Percentiles rank a stretch among this genome's conserved stretches.
Evolutionary conservation across 2,797 vertebrate genomes (phyloP).

Genomic region (Holocentrus rufus): DNA sequence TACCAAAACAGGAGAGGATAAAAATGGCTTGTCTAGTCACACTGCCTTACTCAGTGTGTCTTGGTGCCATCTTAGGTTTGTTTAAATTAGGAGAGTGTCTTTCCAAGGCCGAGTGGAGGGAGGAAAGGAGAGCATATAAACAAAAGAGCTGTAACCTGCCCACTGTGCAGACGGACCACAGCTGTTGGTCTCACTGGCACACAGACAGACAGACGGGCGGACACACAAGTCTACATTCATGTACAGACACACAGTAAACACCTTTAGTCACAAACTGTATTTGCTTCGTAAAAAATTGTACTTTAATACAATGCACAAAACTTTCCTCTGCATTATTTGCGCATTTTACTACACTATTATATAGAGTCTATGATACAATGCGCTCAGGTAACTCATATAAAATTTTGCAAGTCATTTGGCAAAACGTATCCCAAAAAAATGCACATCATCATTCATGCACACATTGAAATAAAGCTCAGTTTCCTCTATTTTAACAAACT

Average conservation of each 20-base stretch:
- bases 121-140: slow-evolving; percentile 57
- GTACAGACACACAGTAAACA: background rate
- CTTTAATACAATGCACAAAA: background rate
- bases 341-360: background rate
- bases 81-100: slow-evolving; percentile 50
- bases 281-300: background rate
- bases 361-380: background rate
- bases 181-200: slow-evolving; percentile 37
- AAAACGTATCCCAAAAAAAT: slow-evolving; percentile 14
- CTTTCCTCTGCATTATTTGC: slow-evolving; percentile 23
- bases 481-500: background rate
- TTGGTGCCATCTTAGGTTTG: slow-evolving; percentile 47
- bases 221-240: slow-evolving; percentile 20
- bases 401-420: background rate
- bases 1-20: slow-evolving; percentile 47
- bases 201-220: background rate
- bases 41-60: slow-evolving; percentile 1
- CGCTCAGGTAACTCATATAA: background rate
- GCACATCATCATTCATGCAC: background rate
- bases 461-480: background rate
- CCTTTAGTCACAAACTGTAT: slow-evolving; percentile 42
- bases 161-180: slow-evolving; percentile 47
- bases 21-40: slow-evolving; percentile 41
- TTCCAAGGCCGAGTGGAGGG: slow-evolving; percentile 42
- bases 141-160: slow-evolving; percentile 37